Evolutionary conservation across 2,113 vertebrate genomes (phyloP).

Genomic region (Plectropomus leopardus): DNA sequence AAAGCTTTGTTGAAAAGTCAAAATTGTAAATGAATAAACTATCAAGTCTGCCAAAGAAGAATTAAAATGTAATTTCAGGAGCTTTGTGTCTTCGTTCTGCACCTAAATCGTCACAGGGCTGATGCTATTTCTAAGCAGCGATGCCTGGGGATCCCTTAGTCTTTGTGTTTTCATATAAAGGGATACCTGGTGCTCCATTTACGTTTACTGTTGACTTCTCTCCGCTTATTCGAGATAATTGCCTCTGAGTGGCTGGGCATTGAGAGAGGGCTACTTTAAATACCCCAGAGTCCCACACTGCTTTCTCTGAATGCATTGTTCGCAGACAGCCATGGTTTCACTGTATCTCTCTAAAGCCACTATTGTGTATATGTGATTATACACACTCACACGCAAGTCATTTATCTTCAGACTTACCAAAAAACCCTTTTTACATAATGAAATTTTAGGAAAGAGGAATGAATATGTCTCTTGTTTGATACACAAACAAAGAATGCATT

Average conservation of each 20-base stretch:
- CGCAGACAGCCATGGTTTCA: not conserved
- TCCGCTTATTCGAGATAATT: slow-evolving; percentile 41
- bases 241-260: slow-evolving; percentile 29
- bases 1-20: not conserved
- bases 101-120: not conserved
- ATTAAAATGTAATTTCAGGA: not conserved
- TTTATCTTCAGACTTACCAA: not conserved
- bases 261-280: slow-evolving; percentile 42
- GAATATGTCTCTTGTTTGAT: slow-evolving; percentile 3
- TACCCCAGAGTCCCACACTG: slow-evolving; percentile 28
- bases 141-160: not conserved
- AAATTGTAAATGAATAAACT: not conserved
- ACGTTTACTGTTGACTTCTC: slow-evolving; percentile 43
- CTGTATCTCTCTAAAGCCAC: not conserved
- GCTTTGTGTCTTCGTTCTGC: not conserved
- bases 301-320: slow-evolving; percentile 27
- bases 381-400: not conserved
- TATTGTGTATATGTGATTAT: not conserved
- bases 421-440: not conserved
- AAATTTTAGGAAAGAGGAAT: slow-evolving; percentile 5
- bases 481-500: no score
- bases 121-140: not conserved
- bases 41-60: not conserved
- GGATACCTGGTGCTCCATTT: not conserved
- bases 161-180: not conserved